Evolutionary conservation across 2,888 invertebrate genomes (phyloP).

Genomic region (Argyresthia goedartella): DNA sequence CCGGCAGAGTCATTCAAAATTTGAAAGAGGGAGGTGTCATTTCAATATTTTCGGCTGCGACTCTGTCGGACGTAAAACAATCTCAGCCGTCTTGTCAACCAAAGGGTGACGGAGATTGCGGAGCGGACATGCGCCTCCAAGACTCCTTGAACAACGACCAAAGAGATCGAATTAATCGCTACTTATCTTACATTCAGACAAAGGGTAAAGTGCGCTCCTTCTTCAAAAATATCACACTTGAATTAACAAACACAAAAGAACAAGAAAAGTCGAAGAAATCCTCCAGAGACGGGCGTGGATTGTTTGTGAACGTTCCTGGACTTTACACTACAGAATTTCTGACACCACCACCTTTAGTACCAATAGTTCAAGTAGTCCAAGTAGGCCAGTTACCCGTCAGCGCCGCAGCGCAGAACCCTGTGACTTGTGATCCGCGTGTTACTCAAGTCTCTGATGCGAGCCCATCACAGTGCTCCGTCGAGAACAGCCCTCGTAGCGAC

Average conservation of each 20-base stretch:
- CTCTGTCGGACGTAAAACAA: slow-evolving; percentile 72
- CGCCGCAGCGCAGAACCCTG: slow-evolving; percentile 56
- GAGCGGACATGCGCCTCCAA: not conserved
- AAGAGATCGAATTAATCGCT: slow-evolving; percentile 26
- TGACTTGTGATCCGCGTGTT: slow-evolving; percentile 58
- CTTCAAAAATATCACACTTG: slow-evolving; percentile 37
- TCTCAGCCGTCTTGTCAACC: slow-evolving; percentile 61
- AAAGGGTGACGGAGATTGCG: slow-evolving; percentile 16
- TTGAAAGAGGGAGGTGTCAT: slow-evolving; percentile 40
- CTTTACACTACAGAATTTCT: slow-evolving; percentile 72
- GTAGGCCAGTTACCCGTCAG: slow-evolving; percentile 61
- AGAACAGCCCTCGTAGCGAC: slow-evolving; percentile 44
- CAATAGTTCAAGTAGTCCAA: slow-evolving; percentile 72
- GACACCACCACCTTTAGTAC: slow-evolving; percentile 49
- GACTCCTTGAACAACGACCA: slow-evolving; percentile 17
- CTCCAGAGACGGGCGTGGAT: not conserved
- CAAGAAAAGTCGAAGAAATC: slow-evolving; percentile 15
- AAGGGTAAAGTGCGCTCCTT: slow-evolving; percentile 43
- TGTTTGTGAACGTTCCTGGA: slow-evolving; percentile 67
- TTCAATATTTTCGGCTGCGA: slow-evolving; percentile 66
- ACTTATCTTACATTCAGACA: slow-evolving; percentile 31
- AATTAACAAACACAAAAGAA: slow-evolving; percentile 19
- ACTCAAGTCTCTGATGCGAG: slow-evolving; percentile 58
- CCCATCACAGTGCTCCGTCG: slow-evolving; percentile 53
- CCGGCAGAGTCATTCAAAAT: slow-evolving; percentile 69